Conservation (phyloP, 2,113 vertebrate species). For the Spilogale gracilis region DNA sequence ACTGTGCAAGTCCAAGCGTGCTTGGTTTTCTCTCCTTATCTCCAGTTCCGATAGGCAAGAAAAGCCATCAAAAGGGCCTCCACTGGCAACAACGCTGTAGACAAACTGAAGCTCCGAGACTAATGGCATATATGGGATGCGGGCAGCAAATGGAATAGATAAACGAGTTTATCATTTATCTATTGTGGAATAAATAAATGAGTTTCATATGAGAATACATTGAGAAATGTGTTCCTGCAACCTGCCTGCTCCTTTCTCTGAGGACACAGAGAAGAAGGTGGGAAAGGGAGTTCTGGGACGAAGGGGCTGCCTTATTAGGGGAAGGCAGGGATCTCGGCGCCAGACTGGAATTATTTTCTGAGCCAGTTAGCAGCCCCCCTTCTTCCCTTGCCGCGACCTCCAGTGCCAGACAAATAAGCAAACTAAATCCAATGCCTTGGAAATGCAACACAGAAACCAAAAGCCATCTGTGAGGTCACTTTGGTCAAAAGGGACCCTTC, state of each 20-base stretch:
- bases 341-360: background rate
- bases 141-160: background rate
- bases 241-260: background rate
- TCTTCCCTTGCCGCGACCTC: background rate
- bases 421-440: constrained; percentile 34
- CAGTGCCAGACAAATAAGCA: background rate
- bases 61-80: background rate
- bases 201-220: background rate
- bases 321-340: background rate
- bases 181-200: background rate
- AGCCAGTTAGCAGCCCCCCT: background rate
- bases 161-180: background rate
- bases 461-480: background rate
- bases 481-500: background rate
- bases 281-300: background rate
- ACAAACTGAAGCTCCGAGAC: background rate
- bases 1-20: background rate
- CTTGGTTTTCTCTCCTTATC: background rate
- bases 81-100: background rate
- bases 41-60: background rate
- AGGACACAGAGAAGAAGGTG: background rate
- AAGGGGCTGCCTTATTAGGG: background rate
- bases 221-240: background rate
- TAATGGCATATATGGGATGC: rapidly evolving
- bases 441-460: background rate